Base-by-base conservation (phyloP, 2,888 invertebrate species). In the Meganola albula region DNA sequence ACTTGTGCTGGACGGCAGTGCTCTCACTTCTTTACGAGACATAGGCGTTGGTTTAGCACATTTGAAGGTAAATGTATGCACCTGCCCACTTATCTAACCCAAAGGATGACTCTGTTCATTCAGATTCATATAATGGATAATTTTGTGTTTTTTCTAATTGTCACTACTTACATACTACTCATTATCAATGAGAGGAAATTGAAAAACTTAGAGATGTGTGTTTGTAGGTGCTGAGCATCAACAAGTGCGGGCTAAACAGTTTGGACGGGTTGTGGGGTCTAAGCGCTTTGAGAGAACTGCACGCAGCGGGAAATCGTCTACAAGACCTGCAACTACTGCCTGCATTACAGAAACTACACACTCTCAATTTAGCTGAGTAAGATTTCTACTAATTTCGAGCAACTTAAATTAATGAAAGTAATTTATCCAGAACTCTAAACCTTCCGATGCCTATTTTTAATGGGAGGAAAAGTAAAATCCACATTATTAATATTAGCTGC, bases 251-350 rank as follows among this genome's bases (percentile, higher is more conserved):
- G 0, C 63, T 93, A 30, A 87, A 80, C 10, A 89, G 88, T 42
- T 75, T 93, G 41, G 92, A 93, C 53, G 92, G 92, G 4, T 88
- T 91, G 4, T 89, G 89, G 75, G 90, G 91, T 0, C 62, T 92
- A 36, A 85, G 89, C 2, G 83, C 83, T 12, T 60, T 93, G 10
- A 83, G 88, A 26, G 90, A 90, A 34, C 71, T 93, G 7, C 78
- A 89, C 46, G 92, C 91, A 0, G 80, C 89, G 24, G 87, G 88
- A 26, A 93, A 93, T 63, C 78, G 79, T 31, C 83, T 93, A 6
- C 85, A 80, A 31, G 89, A 91, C 37, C 70, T 91, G 24, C 88
- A 89, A 23, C 89, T 90, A 0, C 76, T 91, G 36, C 86, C 89
- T 0, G 89, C 88, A 10, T 66, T 92, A 12, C 84, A 87, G 27